A percentile compares a stretch with the other conserved stretches of the same genome.
Evolutionary conservation across 2,797 vertebrate species (phyloP).

Genomic region (Sebastes miniatus): DNA sequence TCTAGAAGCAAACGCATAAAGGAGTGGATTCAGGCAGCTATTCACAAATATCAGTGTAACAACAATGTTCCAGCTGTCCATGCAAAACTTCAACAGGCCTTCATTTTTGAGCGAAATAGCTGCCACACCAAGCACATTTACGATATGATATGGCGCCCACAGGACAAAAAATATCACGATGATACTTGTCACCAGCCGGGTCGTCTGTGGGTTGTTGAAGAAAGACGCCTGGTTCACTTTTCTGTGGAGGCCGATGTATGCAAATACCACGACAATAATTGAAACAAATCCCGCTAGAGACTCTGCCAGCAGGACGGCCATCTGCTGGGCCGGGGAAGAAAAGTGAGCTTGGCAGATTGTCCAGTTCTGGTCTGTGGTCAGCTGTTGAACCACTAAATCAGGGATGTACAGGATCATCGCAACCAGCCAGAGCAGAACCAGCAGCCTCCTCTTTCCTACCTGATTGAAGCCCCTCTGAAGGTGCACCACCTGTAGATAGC

Average conservation of each 20-base stretch:
- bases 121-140: constrained; percentile 10
- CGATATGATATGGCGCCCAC: constrained; percentile 14
- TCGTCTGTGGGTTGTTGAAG: constrained; percentile 38
- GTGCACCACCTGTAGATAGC: constrained; percentile 59
- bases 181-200: constrained; percentile 24
- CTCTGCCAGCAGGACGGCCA: background rate
- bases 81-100: background rate
- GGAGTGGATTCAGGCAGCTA: constrained; percentile 30
- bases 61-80: too few relatives aligned
- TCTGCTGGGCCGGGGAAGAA: background rate
- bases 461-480: background rate
- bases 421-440: constrained; percentile 37
- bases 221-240: constrained; percentile 22
- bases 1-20: constrained; percentile 31
- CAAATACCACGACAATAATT: background rate
- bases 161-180: background rate
- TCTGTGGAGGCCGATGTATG: constrained; percentile 12
- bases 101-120: background rate
- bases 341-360: rapidly evolving
- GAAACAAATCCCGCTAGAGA: background rate
- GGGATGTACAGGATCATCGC: constrained; percentile 12
- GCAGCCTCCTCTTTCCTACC: background rate
- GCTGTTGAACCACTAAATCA: background rate
- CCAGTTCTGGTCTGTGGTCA: rapidly evolving
- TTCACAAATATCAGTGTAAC: too few relatives aligned